Conservation (phyloP, 1,140 invertebrate genomes). For the Uloborus diversus region DNA sequence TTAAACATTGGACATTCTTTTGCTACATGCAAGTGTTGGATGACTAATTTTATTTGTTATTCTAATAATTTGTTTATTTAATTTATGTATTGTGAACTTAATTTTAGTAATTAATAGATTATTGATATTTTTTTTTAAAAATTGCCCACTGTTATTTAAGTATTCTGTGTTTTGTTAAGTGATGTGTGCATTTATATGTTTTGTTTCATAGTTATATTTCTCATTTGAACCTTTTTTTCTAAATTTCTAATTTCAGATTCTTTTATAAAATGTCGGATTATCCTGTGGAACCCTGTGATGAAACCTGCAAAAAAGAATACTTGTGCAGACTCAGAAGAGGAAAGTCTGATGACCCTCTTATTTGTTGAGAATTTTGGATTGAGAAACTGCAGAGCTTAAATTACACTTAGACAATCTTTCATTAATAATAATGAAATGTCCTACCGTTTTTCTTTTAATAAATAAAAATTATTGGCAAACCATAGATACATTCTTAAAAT, state of each 20-base stretch:
- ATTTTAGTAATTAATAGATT: neutral
- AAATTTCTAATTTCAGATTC: constrained; percentile 16
- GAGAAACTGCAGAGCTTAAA: no score
- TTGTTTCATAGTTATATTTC: constrained; percentile 76
- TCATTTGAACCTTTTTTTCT: constrained; percentile 66
- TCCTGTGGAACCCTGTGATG: constrained; percentile 76
- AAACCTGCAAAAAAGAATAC: constrained; percentile 83
- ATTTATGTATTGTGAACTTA: neutral
- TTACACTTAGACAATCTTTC: no score
- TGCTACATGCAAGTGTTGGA: neutral
- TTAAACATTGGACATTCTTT: no score
- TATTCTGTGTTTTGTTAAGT: neutral
- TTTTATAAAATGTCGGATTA: constrained; percentile 17
- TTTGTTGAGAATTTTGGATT: neutral
- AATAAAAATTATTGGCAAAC: no score
- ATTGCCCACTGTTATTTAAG: neutral
- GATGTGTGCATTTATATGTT: neutral
- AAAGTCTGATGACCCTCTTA: constrained; percentile 68
- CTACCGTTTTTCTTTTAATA: no score
- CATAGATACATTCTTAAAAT: no score
- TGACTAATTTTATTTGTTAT: neutral
- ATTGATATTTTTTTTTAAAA: neutral
- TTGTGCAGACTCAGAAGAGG: constrained; percentile 86
- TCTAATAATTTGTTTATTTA: neutral
- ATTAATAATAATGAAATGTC: no score